phyloP scores from a whole-genome alignment of 2,888 invertebrate species.

The Mesoligia furuncula region DNA sequence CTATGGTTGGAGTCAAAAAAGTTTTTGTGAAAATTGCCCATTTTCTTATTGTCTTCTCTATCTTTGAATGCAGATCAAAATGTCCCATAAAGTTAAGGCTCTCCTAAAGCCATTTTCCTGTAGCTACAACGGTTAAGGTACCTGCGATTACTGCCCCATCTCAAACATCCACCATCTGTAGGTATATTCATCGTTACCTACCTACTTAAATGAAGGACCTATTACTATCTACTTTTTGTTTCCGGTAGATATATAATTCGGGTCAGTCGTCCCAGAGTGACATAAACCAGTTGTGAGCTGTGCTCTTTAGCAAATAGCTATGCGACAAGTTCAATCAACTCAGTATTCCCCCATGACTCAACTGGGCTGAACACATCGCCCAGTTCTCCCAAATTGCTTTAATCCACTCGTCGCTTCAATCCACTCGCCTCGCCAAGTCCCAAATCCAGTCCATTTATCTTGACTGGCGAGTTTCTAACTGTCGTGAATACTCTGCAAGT shows the following conservation, averaged over 20 bases:
- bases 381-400: slow-evolving; percentile 22
- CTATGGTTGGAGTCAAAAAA: no score
- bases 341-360: not conserved
- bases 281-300: slow-evolving; percentile 19
- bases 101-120: not conserved
- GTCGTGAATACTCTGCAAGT: not conserved
- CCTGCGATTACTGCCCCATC: not conserved
- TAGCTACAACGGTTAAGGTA: not conserved
- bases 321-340: slow-evolving; percentile 38
- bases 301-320: slow-evolving; percentile 19
- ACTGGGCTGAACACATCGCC: slow-evolving; percentile 2
- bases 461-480: slow-evolving; percentile 10
- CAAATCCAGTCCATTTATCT: slow-evolving; percentile 9
- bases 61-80: not conserved
- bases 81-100: not conserved
- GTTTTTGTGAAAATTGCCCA: not conserved
- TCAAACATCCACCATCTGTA: not conserved
- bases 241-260: not conserved
- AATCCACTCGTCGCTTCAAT: not conserved
- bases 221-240: not conserved
- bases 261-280: not conserved
- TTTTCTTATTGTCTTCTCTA: not conserved
- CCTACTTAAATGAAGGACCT: not conserved
- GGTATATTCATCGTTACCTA: not conserved
- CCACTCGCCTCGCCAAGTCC: not conserved